Percentiles rank a stretch among this genome's conserved stretches.
phyloP scores from a whole-genome alignment of 2,888 invertebrate genomes.

The Mythimna pallens region DNA sequence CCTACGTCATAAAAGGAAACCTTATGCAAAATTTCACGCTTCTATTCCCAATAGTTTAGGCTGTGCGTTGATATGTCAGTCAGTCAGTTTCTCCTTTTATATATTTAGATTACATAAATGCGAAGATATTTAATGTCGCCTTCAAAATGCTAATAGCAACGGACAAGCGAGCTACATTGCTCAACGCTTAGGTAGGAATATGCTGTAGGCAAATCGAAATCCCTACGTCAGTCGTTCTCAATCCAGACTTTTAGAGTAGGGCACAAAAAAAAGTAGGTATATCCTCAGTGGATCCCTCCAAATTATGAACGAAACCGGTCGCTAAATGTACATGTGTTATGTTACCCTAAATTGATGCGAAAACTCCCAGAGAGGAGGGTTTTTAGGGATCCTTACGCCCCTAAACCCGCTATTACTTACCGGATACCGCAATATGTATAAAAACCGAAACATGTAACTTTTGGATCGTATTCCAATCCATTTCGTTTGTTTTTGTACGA shows the following conservation, averaged over 20 bases:
- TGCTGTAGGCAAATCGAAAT: not conserved
- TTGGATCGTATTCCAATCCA: conserved; percentile 42
- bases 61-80: too few species aligned
- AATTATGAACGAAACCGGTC: conserved; percentile 50
- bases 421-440: conserved; percentile 55
- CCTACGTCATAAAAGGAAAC: too few species aligned
- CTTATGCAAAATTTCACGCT: too few species aligned
- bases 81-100: too few species aligned
- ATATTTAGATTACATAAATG: not conserved
- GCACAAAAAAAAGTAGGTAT: conserved; percentile 13
- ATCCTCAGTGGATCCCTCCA: conserved; percentile 25
- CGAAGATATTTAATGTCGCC: not conserved
- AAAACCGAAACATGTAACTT: conserved; percentile 47
- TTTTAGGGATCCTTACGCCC: conserved; percentile 42
- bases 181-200: not conserved
- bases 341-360: conserved; percentile 54
- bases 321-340: conserved; percentile 53
- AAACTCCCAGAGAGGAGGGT: conserved; percentile 38
- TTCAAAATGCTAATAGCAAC: conserved; percentile 1
- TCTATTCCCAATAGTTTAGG: too few species aligned
- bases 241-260: not conserved
- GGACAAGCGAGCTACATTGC: not conserved
- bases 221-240: not conserved
- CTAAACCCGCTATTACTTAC: conserved; percentile 48
- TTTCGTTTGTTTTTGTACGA: conserved; percentile 28